Conservation (phyloP, 2,797 vertebrate genomes). For the Aeoliscus strigatus region DNA sequence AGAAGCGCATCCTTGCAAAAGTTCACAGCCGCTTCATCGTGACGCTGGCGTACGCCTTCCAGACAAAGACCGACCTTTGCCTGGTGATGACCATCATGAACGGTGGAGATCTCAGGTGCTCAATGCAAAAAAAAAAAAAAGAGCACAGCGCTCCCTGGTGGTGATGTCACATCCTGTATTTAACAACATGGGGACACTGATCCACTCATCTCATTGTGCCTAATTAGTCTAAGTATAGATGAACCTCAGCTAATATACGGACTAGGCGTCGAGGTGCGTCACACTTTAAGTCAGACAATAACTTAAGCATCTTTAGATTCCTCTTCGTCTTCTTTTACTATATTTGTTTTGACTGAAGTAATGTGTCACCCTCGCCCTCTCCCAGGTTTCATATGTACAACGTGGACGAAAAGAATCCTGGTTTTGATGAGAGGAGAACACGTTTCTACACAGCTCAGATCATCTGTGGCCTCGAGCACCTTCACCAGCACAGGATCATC, state of each 20-base stretch:
- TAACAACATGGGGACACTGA: slow-evolving; percentile 11
- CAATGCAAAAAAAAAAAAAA: slow-evolving; percentile 1
- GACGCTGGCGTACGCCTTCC: slow-evolving; percentile 75
- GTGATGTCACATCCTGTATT: slow-evolving; percentile 7
- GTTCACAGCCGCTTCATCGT: slow-evolving; percentile 80
- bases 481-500: slow-evolving; percentile 78
- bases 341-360: not conserved
- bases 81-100: slow-evolving; percentile 82
- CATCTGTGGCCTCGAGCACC: slow-evolving; percentile 77
- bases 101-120: slow-evolving; percentile 77
- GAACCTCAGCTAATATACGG: slow-evolving; percentile 35
- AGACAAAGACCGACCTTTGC: slow-evolving; percentile 78
- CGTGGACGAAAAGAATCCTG: slow-evolving; percentile 77
- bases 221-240: slow-evolving; percentile 44
- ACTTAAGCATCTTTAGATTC: slow-evolving; percentile 1
- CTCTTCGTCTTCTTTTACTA: not conserved
- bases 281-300: slow-evolving; percentile 17
- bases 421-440: slow-evolving; percentile 71
- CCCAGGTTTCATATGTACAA: slow-evolving; percentile 77
- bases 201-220: slow-evolving; percentile 22
- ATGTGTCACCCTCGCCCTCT: not conserved
- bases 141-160: not conserved
- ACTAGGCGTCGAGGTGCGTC: slow-evolving; percentile 7
- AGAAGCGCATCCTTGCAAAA: slow-evolving; percentile 77
- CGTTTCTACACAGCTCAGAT: slow-evolving; percentile 76